These are phyloP conservation scores for Malachius bipustulatus DNA, from an alignment of 2,888 invertebrate genomes.

Conservation along the genomic window DNA sequence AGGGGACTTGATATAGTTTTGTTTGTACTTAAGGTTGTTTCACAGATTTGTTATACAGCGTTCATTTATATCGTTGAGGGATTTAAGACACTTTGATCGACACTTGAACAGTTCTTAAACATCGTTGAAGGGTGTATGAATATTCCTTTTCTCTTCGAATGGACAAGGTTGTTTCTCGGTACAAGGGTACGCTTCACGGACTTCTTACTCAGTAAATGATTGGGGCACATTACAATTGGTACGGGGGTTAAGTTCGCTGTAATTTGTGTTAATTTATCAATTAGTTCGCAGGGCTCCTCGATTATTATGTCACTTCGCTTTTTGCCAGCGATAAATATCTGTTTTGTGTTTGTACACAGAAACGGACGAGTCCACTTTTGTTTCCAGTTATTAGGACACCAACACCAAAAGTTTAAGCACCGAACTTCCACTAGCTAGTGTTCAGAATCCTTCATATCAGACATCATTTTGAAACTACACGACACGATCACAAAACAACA, in stretches of 20 bases:
- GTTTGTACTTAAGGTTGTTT: slow-evolving; percentile 8
- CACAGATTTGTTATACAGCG: no score
- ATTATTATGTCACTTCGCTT: no score
- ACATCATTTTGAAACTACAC: slow-evolving; percentile 24
- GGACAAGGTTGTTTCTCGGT: slow-evolving; percentile 50
- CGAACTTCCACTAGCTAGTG: slow-evolving; percentile 25
- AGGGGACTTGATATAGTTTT: not conserved
- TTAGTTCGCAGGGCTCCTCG: no score
- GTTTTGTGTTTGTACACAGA: no score
- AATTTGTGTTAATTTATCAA: no score
- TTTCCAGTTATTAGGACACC: slow-evolving; percentile 16
- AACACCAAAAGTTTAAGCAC: slow-evolving; percentile 14
- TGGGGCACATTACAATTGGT: slow-evolving; percentile 53
- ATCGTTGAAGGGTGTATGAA: slow-evolving; percentile 79
- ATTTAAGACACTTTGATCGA: slow-evolving; percentile 21
- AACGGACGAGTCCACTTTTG: slow-evolving; percentile 35
- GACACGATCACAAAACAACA: slow-evolving; percentile 4
- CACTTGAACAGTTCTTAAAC: slow-evolving; percentile 60
- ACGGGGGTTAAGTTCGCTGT: slow-evolving; percentile 6
- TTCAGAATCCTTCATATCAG: slow-evolving; percentile 29
- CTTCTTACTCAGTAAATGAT: slow-evolving; percentile 40
- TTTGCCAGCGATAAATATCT: no score
- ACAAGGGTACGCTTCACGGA: slow-evolving; percentile 46
- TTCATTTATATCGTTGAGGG: slow-evolving; percentile 27
- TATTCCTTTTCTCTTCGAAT: slow-evolving; percentile 81